Conservation (phyloP, 1,140 invertebrate species). For the Rhopalosiphum maidis region DNA sequence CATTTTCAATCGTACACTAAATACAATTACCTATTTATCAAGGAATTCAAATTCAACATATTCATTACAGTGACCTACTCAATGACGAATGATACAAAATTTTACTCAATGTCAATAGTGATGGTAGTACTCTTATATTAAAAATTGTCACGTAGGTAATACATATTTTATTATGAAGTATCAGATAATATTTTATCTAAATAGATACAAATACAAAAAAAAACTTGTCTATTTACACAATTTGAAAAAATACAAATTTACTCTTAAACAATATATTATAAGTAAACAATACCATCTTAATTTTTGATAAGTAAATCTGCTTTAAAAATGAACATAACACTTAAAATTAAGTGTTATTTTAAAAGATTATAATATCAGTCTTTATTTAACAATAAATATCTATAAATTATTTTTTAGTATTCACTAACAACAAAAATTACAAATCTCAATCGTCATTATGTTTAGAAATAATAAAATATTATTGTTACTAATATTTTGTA, state of each 20-base stretch:
- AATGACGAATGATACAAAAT: not conserved
- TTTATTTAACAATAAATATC: not conserved
- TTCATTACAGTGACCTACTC: not conserved
- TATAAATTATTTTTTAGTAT: not conserved
- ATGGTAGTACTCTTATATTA: not conserved
- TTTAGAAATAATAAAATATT: not conserved
- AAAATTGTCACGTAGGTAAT: not conserved
- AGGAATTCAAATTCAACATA: not conserved
- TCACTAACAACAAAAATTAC: not conserved
- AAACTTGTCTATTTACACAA: not conserved
- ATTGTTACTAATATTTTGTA: slow-evolving; percentile 6
- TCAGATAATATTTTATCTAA: not conserved
- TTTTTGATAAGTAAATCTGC: not conserved
- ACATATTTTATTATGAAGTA: not conserved
- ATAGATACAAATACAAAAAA: not conserved
- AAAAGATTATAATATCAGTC: not conserved
- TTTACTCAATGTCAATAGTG: not conserved
- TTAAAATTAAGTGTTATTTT: slow-evolving; percentile 1
- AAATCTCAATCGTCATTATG: not conserved
- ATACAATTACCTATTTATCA: not conserved
- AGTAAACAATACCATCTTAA: not conserved
- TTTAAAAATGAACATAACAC: not conserved
- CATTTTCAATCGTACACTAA: not conserved
- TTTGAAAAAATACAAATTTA: not conserved
- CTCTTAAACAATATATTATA: not conserved